Conservation (phyloP, 2,888 invertebrate genomes). For the Spilosoma lubricipeda region DNA sequence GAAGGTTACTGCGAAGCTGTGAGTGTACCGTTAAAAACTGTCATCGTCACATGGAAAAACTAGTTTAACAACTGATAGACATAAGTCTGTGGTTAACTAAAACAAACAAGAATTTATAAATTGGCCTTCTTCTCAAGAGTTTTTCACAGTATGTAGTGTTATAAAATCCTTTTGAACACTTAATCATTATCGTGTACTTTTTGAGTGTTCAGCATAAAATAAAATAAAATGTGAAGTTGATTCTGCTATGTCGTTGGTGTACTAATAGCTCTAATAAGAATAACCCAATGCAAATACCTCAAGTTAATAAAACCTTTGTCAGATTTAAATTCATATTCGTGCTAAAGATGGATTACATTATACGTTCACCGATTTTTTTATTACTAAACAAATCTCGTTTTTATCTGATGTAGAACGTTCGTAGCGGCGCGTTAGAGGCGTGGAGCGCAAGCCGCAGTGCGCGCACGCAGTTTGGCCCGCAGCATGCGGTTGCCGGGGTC, state of each 20-base stretch:
- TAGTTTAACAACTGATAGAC: neutral
- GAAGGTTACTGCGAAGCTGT: slow-evolving; percentile 78
- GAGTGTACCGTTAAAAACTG: slow-evolving; percentile 80
- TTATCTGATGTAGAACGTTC: slow-evolving; percentile 16
- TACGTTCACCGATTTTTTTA: neutral
- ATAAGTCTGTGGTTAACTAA: too few relatives aligned
- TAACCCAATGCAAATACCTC: neutral
- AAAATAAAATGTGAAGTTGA: neutral
- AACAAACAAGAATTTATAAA: neutral
- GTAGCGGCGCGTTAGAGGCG: slow-evolving; percentile 39
- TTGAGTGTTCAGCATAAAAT: neutral
- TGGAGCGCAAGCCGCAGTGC: slow-evolving; percentile 43
- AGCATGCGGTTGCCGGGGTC: slow-evolving; percentile 78
- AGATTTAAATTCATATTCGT: neutral
- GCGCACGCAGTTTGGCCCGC: slow-evolving; percentile 61
- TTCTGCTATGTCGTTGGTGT: neutral
- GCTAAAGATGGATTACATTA: neutral
- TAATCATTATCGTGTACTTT: neutral
- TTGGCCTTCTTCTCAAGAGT: neutral
- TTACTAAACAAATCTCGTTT: neutral
- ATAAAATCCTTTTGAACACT: neutral
- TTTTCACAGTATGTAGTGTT: neutral
- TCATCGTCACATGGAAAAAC: slow-evolving; percentile 58
- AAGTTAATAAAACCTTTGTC: neutral
- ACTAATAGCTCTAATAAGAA: too few relatives aligned